These are phyloP conservation scores for Ptyas mucosa DNA, from an alignment of 2,113 vertebrate species.

Conservation along the genomic window DNA sequence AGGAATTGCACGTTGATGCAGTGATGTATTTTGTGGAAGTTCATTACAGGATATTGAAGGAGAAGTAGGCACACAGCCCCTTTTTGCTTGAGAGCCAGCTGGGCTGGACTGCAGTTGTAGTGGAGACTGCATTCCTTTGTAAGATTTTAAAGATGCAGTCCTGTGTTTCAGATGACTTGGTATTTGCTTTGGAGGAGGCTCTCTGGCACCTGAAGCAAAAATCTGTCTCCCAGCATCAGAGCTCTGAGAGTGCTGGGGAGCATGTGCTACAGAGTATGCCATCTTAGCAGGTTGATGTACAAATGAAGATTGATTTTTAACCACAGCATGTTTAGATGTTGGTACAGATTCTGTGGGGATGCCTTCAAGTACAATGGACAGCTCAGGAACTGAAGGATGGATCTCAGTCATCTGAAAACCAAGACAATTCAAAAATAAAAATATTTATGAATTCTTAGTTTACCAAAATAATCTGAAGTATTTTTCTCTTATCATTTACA, in stretches of 20 bases:
- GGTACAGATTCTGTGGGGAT: conserved; percentile 66
- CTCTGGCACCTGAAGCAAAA: conserved; percentile 32
- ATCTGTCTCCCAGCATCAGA: conserved; percentile 48
- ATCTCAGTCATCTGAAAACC: conserved; percentile 71
- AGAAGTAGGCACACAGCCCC: conserved; percentile 57
- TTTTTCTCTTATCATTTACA: background rate
- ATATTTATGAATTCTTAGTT: background rate
- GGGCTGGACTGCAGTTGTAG: conserved; percentile 52
- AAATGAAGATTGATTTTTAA: conserved; percentile 40
- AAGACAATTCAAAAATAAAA: conserved; percentile 16
- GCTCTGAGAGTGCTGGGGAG: conserved; percentile 8
- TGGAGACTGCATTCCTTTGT: conserved; percentile 51
- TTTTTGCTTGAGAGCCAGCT: conserved; percentile 41
- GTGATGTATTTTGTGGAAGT: conserved; percentile 60
- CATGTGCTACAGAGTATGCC: conserved; percentile 21
- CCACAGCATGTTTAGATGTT: conserved; percentile 30
- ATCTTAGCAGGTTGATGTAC: conserved; percentile 43
- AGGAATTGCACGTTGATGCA: conserved; percentile 48
- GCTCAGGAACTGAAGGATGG: conserved; percentile 90
- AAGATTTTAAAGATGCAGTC: conserved; percentile 24
- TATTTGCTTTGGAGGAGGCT: conserved; percentile 57
- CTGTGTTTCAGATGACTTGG: conserved; percentile 50
- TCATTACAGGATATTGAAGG: conserved; percentile 61
- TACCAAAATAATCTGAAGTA: background rate
- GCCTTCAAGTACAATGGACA: conserved; percentile 89